Evolutionary conservation across 1,140 invertebrate genomes (phyloP).

Genomic region (Aphelenchoides besseyi): DNA sequence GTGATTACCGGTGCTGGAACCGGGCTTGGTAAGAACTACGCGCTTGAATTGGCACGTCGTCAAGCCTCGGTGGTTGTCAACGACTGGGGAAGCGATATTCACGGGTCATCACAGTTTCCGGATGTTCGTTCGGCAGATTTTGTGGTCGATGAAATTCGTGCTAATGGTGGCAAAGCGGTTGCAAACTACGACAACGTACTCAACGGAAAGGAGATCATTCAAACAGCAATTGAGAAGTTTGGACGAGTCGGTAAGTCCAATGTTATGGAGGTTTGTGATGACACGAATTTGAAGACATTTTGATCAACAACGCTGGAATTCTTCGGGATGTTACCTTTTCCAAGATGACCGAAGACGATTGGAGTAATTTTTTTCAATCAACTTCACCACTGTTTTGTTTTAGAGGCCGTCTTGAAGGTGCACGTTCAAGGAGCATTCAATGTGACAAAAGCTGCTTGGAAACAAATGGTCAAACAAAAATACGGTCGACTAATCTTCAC

Average conservation of each 20-base stretch:
- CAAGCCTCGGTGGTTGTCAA: constrained; percentile 96
- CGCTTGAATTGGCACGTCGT: constrained; percentile 80
- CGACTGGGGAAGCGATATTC: constrained; percentile 82
- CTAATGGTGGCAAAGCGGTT: constrained; percentile 83
- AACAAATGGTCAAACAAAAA: constrained; percentile 84
- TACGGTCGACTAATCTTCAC: constrained; percentile 90
- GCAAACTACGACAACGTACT: constrained; percentile 72
- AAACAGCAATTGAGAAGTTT: constrained; percentile 87
- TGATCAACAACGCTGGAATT: constrained; percentile 98
- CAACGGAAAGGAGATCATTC: constrained; percentile 87
- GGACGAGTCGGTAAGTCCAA: constrained; percentile 73
- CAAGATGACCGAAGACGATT: constrained; percentile 79
- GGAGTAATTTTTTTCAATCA: constrained; percentile 70
- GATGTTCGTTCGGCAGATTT: constrained; percentile 80
- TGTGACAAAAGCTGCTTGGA: constrained; percentile 90
- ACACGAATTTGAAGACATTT: constrained; percentile 71
- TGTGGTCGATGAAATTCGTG: constrained; percentile 86
- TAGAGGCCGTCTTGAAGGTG: constrained; percentile 84
- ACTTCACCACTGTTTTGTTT: constrained; percentile 40
- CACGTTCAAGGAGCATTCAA: constrained; percentile 90
- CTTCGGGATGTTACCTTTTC: constrained; percentile 87
- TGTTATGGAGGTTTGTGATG: background rate
- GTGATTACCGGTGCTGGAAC: constrained; percentile 85
- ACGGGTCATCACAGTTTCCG: constrained; percentile 74
- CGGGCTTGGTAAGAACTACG: constrained; percentile 85